A percentile compares a stretch with the other conserved stretches of the same genome.
phyloP scores from a whole-genome alignment of 92 coral and sea anemone species.

The Anthopleura xanthogrammica region DNA sequence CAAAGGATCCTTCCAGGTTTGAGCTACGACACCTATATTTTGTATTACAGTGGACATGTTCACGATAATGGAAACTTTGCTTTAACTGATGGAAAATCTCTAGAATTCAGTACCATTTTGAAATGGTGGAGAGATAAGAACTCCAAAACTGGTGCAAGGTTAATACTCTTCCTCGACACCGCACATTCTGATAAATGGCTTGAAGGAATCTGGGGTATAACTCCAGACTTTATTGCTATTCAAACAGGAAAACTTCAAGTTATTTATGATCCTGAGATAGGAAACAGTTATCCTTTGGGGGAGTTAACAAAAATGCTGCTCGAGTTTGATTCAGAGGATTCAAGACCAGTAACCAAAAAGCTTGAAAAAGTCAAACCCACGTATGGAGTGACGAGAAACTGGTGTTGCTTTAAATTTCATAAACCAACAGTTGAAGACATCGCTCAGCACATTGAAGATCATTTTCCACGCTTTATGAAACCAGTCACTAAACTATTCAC shows the following conservation, averaged over 20 bases:
- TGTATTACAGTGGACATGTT: conserved; percentile 96
- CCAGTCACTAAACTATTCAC: conserved; percentile 91
- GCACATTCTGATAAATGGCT: conserved; percentile 92
- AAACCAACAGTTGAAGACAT: conserved; percentile 93
- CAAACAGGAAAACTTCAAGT: conserved; percentile 80
- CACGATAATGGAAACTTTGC: conserved; percentile 88
- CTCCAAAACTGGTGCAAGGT: conserved; percentile 72
- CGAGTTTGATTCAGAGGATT: conserved; percentile 61
- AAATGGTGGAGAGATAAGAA: conserved; percentile 84
- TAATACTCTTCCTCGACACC: conserved; percentile 83
- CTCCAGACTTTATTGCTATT: conserved; percentile 75
- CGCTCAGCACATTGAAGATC: conserved; percentile 86
- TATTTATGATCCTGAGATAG: conserved; percentile 71
- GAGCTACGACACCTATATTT: conserved; percentile 88
- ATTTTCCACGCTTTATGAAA: conserved; percentile 88
- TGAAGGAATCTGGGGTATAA: conserved; percentile 68
- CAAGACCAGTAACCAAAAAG: conserved; percentile 60
- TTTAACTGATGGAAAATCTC: conserved; percentile 74
- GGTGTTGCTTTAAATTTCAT: conserved; percentile 95
- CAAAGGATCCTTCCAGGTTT: conserved; percentile 90
- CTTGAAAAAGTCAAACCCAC: conserved; percentile 67
- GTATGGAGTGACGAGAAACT: conserved; percentile 86
- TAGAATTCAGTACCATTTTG: conserved; percentile 63
- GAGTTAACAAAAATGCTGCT: conserved; percentile 90
- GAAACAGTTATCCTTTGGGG: conserved; percentile 79